phyloP scores from a whole-genome alignment of 2,888 invertebrate species.

The Ctena decussata region DNA sequence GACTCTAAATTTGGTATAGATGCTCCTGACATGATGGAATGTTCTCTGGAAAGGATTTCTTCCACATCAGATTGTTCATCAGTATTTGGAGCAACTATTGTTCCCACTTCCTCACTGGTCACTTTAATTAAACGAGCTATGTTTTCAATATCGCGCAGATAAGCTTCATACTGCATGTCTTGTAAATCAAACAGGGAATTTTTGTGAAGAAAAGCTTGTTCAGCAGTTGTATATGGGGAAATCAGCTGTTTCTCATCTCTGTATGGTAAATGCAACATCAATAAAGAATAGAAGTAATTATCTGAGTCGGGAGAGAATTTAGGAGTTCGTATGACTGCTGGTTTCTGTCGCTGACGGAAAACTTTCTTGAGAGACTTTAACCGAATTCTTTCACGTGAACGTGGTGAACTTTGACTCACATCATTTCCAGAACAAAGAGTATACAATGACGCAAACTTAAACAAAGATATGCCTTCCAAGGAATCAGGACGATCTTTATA shows the following conservation, averaged over 20 bases:
- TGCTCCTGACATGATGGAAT: no score
- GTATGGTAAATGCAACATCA: slow-evolving; percentile 44
- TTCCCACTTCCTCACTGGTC: slow-evolving; percentile 30
- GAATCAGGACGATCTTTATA: slow-evolving; percentile 27
- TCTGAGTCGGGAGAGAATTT: neutral
- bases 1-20: no score
- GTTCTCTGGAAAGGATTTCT: no score
- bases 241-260: slow-evolving; percentile 32
- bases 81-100: slow-evolving; percentile 42
- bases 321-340: neutral
- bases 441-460: slow-evolving; percentile 42
- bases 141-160: slow-evolving; percentile 50
- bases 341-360: neutral
- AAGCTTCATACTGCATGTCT: slow-evolving; percentile 21
- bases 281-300: neutral
- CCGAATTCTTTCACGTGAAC: neutral
- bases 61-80: slow-evolving; percentile 11
- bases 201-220: slow-evolving; percentile 43
- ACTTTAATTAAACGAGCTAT: slow-evolving; percentile 21
- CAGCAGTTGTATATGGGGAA: slow-evolving; percentile 17
- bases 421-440: no score
- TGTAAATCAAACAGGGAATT: slow-evolving; percentile 18
- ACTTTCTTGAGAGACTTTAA: neutral
- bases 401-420: no score
- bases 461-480: slow-evolving; percentile 5